Evolutionary conservation across 2,113 vertebrate genomes (phyloP).

Genomic region (Rafetus swinhoei): DNA sequence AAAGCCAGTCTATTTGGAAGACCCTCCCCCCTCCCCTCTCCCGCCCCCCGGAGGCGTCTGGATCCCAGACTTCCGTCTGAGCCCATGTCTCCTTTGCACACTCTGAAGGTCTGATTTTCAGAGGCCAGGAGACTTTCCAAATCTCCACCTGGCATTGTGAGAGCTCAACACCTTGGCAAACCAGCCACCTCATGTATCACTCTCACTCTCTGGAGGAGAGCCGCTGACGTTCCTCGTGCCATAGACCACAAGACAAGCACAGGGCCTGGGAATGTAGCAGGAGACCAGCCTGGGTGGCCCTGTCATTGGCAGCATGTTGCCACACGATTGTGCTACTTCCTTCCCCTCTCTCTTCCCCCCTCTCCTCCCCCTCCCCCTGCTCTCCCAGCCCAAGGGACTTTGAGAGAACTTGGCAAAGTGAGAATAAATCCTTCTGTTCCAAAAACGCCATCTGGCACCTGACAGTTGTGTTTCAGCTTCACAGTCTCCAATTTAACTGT

Average conservation of each 20-base stretch:
- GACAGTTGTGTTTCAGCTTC: conserved; percentile 77
- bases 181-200: accelerated
- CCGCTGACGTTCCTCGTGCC: neutral
- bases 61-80: neutral
- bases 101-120: neutral
- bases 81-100: neutral
- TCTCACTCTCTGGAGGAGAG: neutral
- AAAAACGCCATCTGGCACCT: conserved; percentile 76
- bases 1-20: neutral
- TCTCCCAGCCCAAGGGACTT: conserved; percentile 55
- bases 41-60: neutral
- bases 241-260: neutral
- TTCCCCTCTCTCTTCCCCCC: neutral
- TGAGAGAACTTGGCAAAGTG: conserved; percentile 55
- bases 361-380: neutral
- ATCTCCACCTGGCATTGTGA: neutral
- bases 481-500: conserved; percentile 77
- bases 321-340: neutral
- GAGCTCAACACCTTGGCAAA: neutral
- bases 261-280: neutral
- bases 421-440: conserved; percentile 77
- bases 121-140: neutral
- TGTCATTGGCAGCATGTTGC: neutral
- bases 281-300: neutral
- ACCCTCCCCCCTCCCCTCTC: too few species aligned